These are phyloP conservation scores for Lamellibrachia columna DNA, from an alignment of 2,888 invertebrate species.

Conservation along the genomic window DNA sequence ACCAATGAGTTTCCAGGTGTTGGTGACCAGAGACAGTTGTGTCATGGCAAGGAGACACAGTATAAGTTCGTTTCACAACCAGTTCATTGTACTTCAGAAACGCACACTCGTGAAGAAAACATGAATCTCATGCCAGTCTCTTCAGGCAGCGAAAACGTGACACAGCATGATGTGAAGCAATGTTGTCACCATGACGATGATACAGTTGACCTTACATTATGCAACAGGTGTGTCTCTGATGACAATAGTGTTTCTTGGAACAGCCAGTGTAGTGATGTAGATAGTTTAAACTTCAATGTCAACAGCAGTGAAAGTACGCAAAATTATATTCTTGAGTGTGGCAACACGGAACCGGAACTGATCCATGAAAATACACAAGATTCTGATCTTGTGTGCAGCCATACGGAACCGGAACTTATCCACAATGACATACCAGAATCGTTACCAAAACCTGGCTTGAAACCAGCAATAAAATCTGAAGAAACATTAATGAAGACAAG, in stretches of 20 bases:
- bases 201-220: neutral
- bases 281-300: neutral
- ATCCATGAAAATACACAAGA: neutral
- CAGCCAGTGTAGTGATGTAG: neutral
- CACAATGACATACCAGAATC: neutral
- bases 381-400: neutral
- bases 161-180: neutral
- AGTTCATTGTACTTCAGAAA: neutral
- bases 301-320: neutral
- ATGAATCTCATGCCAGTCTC: neutral
- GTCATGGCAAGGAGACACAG: neutral
- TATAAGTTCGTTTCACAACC: neutral
- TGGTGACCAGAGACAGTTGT: neutral
- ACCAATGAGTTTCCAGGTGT: too few relatives aligned
- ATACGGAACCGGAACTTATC: neutral
- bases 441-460: neutral
- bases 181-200: constrained; percentile 4
- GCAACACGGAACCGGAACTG: neutral
- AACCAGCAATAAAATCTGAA: neutral
- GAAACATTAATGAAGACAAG: neutral
- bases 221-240: neutral
- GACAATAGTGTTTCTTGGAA: neutral
- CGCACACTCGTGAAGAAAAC: neutral
- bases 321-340: neutral
- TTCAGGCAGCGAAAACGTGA: neutral